Conservation (phyloP, 2,888 invertebrate species). For the Pyrocoelia pectoralis region DNA sequence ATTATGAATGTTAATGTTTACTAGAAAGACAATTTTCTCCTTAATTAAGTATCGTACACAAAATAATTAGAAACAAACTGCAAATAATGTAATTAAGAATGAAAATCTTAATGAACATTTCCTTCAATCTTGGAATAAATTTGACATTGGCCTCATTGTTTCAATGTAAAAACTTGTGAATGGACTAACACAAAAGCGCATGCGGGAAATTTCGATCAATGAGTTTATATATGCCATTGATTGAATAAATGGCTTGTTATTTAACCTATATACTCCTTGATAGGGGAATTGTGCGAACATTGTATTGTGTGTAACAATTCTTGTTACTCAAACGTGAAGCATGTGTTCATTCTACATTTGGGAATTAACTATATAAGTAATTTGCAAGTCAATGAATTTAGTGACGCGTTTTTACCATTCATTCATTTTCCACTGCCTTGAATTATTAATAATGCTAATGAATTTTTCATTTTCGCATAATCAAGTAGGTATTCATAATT, state of each 20-base stretch:
- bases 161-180: constrained; percentile 38
- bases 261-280: constrained; percentile 3
- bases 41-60: too few relatives aligned
- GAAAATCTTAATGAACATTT: constrained; percentile 14
- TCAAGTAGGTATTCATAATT: background rate
- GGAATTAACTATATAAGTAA: constrained; percentile 29
- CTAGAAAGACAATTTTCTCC: too few relatives aligned
- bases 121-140: constrained; percentile 28
- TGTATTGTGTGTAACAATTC: constrained; percentile 3
- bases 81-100: too few relatives aligned
- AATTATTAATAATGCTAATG: constrained; percentile 26
- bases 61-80: too few relatives aligned
- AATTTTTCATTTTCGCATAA: constrained; percentile 18
- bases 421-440: constrained; percentile 21
- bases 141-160: constrained; percentile 39
- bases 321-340: constrained; percentile 8
- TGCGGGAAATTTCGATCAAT: constrained; percentile 41
- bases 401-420: constrained; percentile 36
- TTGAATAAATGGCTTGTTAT: constrained; percentile 21
- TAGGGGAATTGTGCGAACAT: background rate
- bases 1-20: too few relatives aligned
- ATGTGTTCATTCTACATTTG: background rate
- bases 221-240: constrained; percentile 30
- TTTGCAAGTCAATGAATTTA: constrained; percentile 42
- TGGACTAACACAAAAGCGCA: constrained; percentile 38